A percentile compares a stretch with the other conserved stretches of the same genome.
phyloP scores from a whole-genome alignment of 2,113 vertebrate species.

The Macaca mulatta region DNA sequence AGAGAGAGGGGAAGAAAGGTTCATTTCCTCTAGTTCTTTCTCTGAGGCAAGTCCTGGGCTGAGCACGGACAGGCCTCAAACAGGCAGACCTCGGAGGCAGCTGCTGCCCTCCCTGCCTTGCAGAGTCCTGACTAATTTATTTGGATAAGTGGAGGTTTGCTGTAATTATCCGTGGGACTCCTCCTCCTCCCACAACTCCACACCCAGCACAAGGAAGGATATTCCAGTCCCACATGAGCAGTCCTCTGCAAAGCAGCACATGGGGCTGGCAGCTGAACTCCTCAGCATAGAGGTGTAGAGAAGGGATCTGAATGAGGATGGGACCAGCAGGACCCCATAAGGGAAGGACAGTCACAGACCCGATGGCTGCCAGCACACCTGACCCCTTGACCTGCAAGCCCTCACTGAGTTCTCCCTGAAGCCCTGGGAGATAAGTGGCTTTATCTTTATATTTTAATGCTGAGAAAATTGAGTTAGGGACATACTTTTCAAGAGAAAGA shows the following conservation, averaged over 20 bases:
- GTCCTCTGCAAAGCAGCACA: not conserved
- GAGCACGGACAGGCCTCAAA: not conserved
- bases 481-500: not conserved
- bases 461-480: not conserved
- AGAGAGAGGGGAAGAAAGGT: not conserved
- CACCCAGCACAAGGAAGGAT: not conserved
- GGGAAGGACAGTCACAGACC: not conserved
- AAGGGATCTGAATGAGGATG: accelerated
- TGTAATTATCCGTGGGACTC: not conserved
- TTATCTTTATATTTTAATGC: not conserved
- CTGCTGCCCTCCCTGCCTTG: not conserved
- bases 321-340: not conserved
- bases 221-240: not conserved
- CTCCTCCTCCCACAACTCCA: not conserved
- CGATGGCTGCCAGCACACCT: accelerated
- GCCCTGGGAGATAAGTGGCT: not conserved
- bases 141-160: not conserved
- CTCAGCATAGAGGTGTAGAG: not conserved
- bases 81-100: not conserved
- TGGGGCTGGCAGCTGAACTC: not conserved
- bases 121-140: not conserved
- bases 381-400: not conserved
- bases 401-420: not conserved
- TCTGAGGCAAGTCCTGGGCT: not conserved
- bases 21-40: not conserved